phyloP scores from a whole-genome alignment of 2,797 vertebrate species.

The Telmatherina bonti region DNA sequence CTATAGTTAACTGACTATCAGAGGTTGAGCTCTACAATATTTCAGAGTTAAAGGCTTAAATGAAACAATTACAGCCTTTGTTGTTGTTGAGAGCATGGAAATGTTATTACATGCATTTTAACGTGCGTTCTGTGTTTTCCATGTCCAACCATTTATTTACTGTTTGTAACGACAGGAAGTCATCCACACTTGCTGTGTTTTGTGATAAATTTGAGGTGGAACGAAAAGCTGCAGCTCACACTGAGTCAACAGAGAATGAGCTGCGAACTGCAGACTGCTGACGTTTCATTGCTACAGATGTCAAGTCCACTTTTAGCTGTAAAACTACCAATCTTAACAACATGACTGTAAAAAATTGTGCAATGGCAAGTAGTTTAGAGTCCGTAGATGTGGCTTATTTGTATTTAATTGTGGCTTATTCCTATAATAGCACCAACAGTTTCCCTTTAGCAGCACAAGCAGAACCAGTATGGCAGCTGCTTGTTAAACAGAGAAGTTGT shows the following conservation, averaged over 20 bases:
- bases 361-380: background rate
- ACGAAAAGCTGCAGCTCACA: background rate
- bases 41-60: slow-evolving; percentile 3
- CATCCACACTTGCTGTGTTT: slow-evolving; percentile 50
- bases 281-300: background rate
- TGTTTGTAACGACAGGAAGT: slow-evolving; percentile 51
- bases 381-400: background rate
- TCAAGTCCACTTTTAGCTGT: background rate
- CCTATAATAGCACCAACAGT: background rate
- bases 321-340: background rate
- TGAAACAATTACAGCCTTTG: background rate
- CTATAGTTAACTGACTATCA: slow-evolving; percentile 34
- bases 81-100: slow-evolving; percentile 46
- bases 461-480: background rate
- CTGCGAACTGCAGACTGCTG: background rate
- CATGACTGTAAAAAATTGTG: background rate
- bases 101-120: slow-evolving; percentile 59
- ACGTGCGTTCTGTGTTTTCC: slow-evolving; percentile 49
- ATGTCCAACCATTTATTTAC: slow-evolving; percentile 29
- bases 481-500: background rate
- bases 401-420: background rate
- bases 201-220: background rate
- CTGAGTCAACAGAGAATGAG: background rate
- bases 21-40: slow-evolving; percentile 21
- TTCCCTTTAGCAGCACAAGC: background rate